Evolutionary conservation across 2,797 vertebrate species (phyloP).

Genomic region (Eurystomus glaucurus): DNA sequence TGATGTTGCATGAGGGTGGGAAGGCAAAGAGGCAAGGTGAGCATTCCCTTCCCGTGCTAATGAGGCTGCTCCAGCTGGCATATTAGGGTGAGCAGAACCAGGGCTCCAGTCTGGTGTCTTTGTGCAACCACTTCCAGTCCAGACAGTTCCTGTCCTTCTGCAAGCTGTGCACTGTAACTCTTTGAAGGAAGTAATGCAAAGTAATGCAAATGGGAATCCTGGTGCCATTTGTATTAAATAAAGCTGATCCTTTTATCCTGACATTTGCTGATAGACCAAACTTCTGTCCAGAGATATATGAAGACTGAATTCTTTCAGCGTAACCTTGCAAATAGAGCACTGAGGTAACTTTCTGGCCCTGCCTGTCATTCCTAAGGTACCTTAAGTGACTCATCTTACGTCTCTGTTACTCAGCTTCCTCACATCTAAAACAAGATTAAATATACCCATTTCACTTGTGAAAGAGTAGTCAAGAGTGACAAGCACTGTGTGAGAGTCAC

Average conservation of each 20-base stretch:
- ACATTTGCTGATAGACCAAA: not conserved
- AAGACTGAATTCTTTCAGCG: not conserved
- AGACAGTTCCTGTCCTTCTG: not conserved
- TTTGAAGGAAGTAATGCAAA: not conserved
- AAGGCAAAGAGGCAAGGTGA: not conserved
- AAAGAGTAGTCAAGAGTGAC: not conserved
- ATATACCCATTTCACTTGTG: not conserved
- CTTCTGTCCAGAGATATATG: not conserved
- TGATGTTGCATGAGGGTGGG: not conserved
- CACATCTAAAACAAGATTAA: not conserved
- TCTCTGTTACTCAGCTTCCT: not conserved
- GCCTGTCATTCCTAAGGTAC: not conserved
- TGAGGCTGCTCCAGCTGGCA: not conserved
- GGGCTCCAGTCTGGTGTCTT: not conserved
- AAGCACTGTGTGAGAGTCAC: not conserved
- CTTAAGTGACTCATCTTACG: not conserved
- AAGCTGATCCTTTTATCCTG: not conserved
- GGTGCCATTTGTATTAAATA: not conserved
- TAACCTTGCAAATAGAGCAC: not conserved
- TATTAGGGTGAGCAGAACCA: not conserved
- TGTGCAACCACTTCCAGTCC: not conserved
- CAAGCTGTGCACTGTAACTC: not conserved
- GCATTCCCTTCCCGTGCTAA: not conserved
- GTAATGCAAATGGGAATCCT: not conserved
- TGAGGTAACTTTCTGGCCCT: not conserved